Evolutionary conservation across 1,140 invertebrate species (phyloP).

Genomic region (Chlorops oryzae): DNA sequence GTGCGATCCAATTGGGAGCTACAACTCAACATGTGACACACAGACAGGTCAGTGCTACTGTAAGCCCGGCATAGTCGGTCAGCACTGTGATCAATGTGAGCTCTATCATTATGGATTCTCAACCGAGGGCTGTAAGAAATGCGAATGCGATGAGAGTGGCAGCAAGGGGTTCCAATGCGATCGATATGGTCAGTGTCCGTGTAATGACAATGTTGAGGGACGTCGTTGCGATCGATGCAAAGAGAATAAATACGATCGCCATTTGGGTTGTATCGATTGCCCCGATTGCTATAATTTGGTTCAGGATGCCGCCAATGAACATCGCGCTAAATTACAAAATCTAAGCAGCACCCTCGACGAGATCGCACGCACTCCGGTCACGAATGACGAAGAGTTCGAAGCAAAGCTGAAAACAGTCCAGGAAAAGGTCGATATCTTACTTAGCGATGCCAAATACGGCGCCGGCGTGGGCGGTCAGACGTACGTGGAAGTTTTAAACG

Average conservation of each 20-base stretch:
- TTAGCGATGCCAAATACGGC: conserved; percentile 61
- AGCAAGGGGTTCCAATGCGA: conserved; percentile 79
- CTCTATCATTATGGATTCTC: conserved; percentile 87
- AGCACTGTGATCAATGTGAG: conserved; percentile 77
- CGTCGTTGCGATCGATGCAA: conserved; percentile 86
- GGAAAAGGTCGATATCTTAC: conserved; percentile 63
- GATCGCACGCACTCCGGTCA: conserved; percentile 71
- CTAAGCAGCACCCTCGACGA: conserved; percentile 54
- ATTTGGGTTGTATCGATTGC: conserved; percentile 82
- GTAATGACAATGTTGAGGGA: conserved; percentile 86
- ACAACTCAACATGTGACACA: conserved; percentile 75
- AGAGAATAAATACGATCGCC: conserved; percentile 83
- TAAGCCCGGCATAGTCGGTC: conserved; percentile 74
- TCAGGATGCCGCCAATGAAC: conserved; percentile 76
- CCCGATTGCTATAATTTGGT: conserved; percentile 91
- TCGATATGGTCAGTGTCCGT: conserved; percentile 77
- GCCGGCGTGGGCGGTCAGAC: conserved; percentile 60
- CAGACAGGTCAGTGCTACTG: conserved; percentile 82
- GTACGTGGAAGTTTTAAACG: conserved; percentile 61
- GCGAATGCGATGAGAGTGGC: conserved; percentile 84
- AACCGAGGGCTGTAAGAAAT: conserved; percentile 72
- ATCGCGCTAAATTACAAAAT: conserved; percentile 68
- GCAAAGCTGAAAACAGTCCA: conserved; percentile 66
- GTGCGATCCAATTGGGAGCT: conserved; percentile 79
- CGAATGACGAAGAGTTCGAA: conserved; percentile 80